Conservation (phyloP, 1,140 invertebrate genomes). For the Ips nitidus region DNA sequence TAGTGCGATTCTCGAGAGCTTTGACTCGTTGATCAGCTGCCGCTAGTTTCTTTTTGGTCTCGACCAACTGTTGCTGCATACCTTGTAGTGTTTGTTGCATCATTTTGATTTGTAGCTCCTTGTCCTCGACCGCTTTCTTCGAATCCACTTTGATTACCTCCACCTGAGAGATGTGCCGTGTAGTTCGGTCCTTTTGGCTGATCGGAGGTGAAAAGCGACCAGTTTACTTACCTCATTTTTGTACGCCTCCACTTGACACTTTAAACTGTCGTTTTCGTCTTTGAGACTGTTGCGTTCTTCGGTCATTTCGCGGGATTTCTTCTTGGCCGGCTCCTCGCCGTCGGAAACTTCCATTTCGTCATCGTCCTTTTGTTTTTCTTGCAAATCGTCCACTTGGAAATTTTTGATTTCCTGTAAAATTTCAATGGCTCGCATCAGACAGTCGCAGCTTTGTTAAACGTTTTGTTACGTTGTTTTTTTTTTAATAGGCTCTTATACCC, state of each 20-base stretch:
- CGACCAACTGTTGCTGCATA: constrained; percentile 75
- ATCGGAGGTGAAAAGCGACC: not conserved
- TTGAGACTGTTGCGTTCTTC: constrained; percentile 57
- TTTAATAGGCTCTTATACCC: not conserved
- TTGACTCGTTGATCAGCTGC: constrained; percentile 63
- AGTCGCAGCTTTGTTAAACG: too few relatives aligned
- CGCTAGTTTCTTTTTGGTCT: constrained; percentile 65
- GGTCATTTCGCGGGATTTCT: constrained; percentile 53
- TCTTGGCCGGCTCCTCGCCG: constrained; percentile 61
- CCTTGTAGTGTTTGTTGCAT: constrained; percentile 77
- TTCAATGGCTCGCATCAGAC: not conserved
- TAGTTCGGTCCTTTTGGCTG: not conserved
- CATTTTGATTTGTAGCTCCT: constrained; percentile 72
- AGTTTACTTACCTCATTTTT: constrained; percentile 76
- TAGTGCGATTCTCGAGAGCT: constrained; percentile 57
- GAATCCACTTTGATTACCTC: constrained; percentile 68
- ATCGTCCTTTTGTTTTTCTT: constrained; percentile 62
- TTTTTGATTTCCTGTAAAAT: constrained; percentile 73
- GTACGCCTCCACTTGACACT: constrained; percentile 91
- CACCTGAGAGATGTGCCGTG: constrained; percentile 51
- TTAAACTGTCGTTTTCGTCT: constrained; percentile 88
- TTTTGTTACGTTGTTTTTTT: not conserved
- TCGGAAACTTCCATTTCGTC: constrained; percentile 84
- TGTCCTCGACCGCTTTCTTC: constrained; percentile 66
- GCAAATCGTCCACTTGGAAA: constrained; percentile 71